A percentile compares a stretch with the other conserved stretches of the same genome.
Conservation (phyloP, 2,113 vertebrate species). For the Excalfactoria chinensis region DNA sequence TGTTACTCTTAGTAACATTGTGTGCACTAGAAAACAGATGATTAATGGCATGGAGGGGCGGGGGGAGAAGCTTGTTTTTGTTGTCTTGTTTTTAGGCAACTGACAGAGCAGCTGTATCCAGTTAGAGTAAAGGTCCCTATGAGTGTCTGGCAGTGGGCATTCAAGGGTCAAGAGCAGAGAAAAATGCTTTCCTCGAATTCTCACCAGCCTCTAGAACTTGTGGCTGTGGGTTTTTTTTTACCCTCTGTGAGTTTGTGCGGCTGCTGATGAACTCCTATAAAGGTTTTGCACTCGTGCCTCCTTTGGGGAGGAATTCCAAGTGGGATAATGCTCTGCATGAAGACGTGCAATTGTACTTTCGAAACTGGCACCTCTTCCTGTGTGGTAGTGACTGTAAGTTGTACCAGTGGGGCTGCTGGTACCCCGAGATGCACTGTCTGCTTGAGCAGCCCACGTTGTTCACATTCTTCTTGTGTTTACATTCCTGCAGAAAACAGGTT, state of each 20-base stretch:
- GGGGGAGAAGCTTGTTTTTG: not conserved
- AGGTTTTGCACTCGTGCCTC: not conserved
- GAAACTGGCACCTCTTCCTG: not conserved
- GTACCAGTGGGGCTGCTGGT: not conserved
- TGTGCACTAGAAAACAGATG: not conserved
- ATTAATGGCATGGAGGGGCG: not conserved
- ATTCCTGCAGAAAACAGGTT: not conserved
- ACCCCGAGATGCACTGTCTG: not conserved
- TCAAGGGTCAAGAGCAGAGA: not conserved
- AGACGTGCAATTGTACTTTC: not conserved
- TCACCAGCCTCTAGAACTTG: not conserved
- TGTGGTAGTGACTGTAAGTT: not conserved
- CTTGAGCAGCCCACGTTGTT: not conserved
- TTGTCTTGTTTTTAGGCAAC: not conserved
- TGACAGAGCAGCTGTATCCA: constrained; percentile 29
- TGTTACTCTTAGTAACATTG: not conserved
- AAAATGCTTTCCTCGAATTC: not conserved
- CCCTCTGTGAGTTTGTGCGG: not conserved
- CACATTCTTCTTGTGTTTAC: not conserved
- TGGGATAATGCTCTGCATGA: not conserved
- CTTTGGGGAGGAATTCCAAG: not conserved
- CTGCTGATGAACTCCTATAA: not conserved
- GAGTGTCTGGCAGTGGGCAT: not conserved
- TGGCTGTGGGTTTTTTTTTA: not conserved
- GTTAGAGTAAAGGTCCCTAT: not conserved